A percentile compares a stretch with the other conserved stretches of the same genome.
phyloP scores from a whole-genome alignment of 2,888 invertebrate genomes.

The Drosophila borealis region DNA sequence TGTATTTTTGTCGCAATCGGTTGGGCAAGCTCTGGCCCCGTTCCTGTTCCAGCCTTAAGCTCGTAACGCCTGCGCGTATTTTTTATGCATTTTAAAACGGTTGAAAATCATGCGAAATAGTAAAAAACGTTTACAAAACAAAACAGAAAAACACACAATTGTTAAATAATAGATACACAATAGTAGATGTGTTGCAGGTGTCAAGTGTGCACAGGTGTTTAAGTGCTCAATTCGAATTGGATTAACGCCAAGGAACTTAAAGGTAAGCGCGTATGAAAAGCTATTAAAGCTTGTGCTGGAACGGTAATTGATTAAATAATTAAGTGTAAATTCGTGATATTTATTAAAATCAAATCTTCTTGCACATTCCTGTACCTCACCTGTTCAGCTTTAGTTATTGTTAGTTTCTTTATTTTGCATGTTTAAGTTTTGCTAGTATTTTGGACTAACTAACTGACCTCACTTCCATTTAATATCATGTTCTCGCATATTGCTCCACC shows the following conservation, averaged over 20 bases:
- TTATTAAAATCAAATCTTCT: too few relatives aligned
- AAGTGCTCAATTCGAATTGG: slow-evolving; percentile 22
- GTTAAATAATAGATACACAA: slow-evolving; percentile 20
- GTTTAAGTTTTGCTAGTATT: not conserved
- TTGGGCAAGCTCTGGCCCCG: slow-evolving; percentile 31
- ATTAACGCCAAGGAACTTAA: slow-evolving; percentile 22
- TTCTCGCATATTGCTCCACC: slow-evolving; percentile 2
- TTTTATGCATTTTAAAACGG: slow-evolving; percentile 12
- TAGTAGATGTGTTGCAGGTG: slow-evolving; percentile 19
- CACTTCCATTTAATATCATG: slow-evolving; percentile 16
- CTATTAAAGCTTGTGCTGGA: not conserved
- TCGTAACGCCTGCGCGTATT: slow-evolving; percentile 70
- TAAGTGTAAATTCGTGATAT: too few relatives aligned
- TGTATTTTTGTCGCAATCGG: slow-evolving; percentile 47
- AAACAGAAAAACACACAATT: not conserved
- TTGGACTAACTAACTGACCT: slow-evolving; percentile 10
- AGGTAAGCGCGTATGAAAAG: slow-evolving; percentile 27
- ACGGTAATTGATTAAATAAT: too few relatives aligned
- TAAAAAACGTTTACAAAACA: slow-evolving; percentile 1
- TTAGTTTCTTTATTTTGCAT: not conserved
- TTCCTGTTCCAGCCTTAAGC: slow-evolving; percentile 25
- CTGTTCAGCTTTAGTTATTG: not conserved
- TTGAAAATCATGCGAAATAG: slow-evolving; percentile 1
- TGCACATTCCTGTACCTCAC: not conserved
- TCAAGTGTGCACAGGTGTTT: slow-evolving; percentile 25